Base-by-base conservation (phyloP, 2,797 vertebrate species). In the Periparus ater region DNA sequence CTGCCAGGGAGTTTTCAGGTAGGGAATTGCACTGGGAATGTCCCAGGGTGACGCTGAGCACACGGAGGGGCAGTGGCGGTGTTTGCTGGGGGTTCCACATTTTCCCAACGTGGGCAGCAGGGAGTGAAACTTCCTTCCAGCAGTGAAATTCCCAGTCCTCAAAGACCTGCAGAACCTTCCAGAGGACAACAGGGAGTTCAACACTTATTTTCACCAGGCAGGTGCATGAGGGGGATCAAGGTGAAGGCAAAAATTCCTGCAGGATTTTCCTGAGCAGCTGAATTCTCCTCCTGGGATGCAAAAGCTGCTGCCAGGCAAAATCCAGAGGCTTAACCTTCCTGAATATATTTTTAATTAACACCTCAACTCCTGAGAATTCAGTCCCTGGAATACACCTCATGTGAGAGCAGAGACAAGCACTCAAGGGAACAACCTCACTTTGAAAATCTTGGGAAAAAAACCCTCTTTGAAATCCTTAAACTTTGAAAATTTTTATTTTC, bases 51-150 rank as follows among this genome's bases (percentile, higher is more conserved):
- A 57, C 6, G n/a, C 42, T 8, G 65, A 68, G 40, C 20, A 58
- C 1, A 0, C 3, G 25, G 38, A 70, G 7, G n/a, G 44, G 38
- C 48, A 40, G 44, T 13, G 19, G n/a, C 26, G 7, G 0, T 0
- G 0, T 18, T 15, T 68, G 11, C 34, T 51, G 44, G 54, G 48
- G 42, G 16, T 34, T 47, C 60, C n/a, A 36, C 1, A 0, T 14
- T 6, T 50, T 78, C 47, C 62, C 9, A 17, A 7, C 0, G 0
- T 34, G 53, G 81, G 21, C 25, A 67, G 40, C 4, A 9, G 47
- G 26, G 74, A 45, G 9, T 2, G 87, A 61, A 34, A 70, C 2
- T 27, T 57, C 34, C 22, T 84, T n/a, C 34, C 47, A 81, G 23
- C 44, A 25, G 17, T 4, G 47, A 54, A 21, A 38, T 72, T 79